phyloP scores from a whole-genome alignment of 2,113 vertebrate genomes.

The Urocitellus parryii region DNA sequence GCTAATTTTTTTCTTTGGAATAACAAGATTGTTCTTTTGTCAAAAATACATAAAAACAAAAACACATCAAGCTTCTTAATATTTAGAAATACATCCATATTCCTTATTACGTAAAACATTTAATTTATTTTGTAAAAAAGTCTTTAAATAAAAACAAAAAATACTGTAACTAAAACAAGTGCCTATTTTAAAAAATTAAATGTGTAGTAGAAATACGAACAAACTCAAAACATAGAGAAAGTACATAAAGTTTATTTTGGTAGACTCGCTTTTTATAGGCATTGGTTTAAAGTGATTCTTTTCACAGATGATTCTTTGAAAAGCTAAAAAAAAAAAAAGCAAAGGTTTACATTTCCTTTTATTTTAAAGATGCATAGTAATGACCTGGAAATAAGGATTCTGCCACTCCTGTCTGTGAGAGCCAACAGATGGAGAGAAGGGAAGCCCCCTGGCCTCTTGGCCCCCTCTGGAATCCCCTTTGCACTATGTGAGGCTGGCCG shows the following conservation, averaged over 20 bases:
- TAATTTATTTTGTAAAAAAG: conserved; percentile 89
- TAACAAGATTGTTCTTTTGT: conserved; percentile 76
- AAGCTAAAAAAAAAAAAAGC: conserved; percentile 60
- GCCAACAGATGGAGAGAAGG: not conserved
- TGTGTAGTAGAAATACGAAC: conserved; percentile 20
- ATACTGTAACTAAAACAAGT: conserved; percentile 79
- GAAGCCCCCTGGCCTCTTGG: not conserved
- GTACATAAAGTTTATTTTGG: conserved; percentile 77
- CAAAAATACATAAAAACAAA: conserved; percentile 72
- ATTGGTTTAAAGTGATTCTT: conserved; percentile 39
- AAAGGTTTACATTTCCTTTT: not conserved
- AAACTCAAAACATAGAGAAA: conserved; percentile 48
- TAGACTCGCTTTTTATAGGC: conserved; percentile 72
- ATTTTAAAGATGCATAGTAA: conserved; percentile 49
- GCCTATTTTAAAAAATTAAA: conserved; percentile 56
- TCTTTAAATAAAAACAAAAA: conserved; percentile 86
- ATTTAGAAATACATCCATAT: conserved; percentile 85
- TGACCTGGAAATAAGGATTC: conserved; percentile 13
- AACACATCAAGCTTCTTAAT: conserved; percentile 75
- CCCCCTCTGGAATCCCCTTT: not conserved
- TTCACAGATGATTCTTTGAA: conserved; percentile 51
- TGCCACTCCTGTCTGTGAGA: not conserved
- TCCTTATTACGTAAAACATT: conserved; percentile 85
- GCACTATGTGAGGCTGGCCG: not conserved
- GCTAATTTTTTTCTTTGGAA: conserved; percentile 67